Base-by-base conservation (phyloP, 2,113 vertebrate genomes). In the Anarhynchus alexandrinus region DNA sequence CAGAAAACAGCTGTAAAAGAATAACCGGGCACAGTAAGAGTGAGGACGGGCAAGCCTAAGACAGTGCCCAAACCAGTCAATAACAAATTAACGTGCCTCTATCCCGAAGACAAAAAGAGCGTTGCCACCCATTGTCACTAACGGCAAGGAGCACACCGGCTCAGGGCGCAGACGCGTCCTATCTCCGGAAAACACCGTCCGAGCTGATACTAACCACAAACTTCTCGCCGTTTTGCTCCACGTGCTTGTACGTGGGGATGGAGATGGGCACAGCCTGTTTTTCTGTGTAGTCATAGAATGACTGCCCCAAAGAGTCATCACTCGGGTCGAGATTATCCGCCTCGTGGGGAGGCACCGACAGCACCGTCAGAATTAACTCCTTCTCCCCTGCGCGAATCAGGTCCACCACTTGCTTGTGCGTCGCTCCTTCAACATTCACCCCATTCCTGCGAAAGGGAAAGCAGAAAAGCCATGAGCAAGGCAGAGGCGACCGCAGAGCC, bases 321-420 rank as follows among this genome's bases (percentile, higher is more conserved):
- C 98, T 98, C 2, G 99, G 99, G 47, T 99, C 99, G 38, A 99
- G 98, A 49, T 98, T 99, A 15, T 99, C 99, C 0, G 98, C 99
- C 97, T 99, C 99, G 66, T 99, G 99, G 17, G 99, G 98, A 6
- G 99, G 99, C 38, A 99, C 99, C 1, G 99, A 99, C 78, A 99
- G 91, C 82, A 99, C 99, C 2, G 99, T 99, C 85, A 99, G 98
- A 52, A 99, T 98, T 96, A 99, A 96, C 97, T 99, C 99, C 97
- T 99, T 99, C 98, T 99, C 99, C 1, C 99, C 99, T 0, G 99
- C 99, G 1, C 99, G 99, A 97, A 99, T 99, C 98, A 99, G 98
- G 87, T 99, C 99, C 98, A 99, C 99, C 97, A 99, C 99, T 94
- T 99, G 99, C 98, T 99, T 99, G 97, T 99, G 99, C 2, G 99